Conservation (phyloP, 2,888 invertebrate genomes). For the Cenopis cana region DNA sequence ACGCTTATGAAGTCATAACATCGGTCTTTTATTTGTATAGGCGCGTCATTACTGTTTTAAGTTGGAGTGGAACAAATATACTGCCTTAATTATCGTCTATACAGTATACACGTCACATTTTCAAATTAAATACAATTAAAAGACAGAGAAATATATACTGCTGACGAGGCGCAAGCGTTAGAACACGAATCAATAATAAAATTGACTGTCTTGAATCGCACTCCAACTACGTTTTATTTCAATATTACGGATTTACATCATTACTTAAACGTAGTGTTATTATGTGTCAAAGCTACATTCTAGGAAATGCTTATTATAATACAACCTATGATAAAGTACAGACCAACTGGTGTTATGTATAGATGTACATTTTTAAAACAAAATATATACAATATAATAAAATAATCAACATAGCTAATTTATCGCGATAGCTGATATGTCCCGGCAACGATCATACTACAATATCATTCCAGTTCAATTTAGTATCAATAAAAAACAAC, state of each 20-base stretch:
- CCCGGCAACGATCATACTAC: not conserved
- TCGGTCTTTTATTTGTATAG: conserved; percentile 3
- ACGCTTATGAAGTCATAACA: conserved; percentile 27
- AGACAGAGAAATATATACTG: not conserved
- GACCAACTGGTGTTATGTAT: no score
- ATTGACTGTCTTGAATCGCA: not conserved
- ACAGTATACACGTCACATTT: not conserved
- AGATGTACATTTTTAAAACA: no score
- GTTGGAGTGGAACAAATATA: not conserved
- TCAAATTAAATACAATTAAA: not conserved
- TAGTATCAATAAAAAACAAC: conserved; percentile 29
- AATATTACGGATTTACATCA: not conserved
- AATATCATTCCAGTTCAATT: conserved; percentile 18
- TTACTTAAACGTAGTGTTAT: not conserved
- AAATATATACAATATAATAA: no score
- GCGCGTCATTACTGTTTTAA: not conserved
- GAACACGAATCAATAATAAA: not conserved
- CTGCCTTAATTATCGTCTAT: not conserved
- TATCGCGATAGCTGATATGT: conserved; percentile 12
- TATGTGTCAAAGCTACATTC: not conserved
- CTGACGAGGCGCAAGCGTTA: not conserved
- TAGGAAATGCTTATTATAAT: not conserved
- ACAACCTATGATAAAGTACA: no score
- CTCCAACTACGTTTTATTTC: not conserved
- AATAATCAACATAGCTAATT: not conserved